Conservation (phyloP, 2,888 invertebrate species). For the Iselma pallidipennis region DNA sequence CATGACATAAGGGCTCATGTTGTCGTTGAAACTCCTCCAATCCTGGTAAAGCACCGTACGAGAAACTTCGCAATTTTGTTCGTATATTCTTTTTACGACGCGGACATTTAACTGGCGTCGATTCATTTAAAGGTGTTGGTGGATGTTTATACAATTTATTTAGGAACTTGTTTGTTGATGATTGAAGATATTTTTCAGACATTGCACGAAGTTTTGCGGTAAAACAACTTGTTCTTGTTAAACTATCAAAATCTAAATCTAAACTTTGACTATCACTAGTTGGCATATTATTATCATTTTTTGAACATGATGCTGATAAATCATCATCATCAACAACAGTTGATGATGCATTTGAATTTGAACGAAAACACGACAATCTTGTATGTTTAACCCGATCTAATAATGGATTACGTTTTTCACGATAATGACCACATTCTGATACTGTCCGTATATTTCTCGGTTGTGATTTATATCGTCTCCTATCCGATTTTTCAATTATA, state of each 20-base stretch:
- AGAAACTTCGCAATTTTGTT: slow-evolving; percentile 63
- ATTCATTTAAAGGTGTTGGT: slow-evolving; percentile 47
- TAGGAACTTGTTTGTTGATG: slow-evolving; percentile 69
- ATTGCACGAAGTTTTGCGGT: slow-evolving; percentile 72
- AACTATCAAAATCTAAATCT: slow-evolving; percentile 34
- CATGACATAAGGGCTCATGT: slow-evolving; percentile 66
- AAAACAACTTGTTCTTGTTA: slow-evolving; percentile 62
- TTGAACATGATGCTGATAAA: slow-evolving; percentile 31
- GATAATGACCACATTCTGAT: slow-evolving; percentile 55
- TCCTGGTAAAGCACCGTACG: slow-evolving; percentile 74
- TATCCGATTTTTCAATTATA: slow-evolving; percentile 63
- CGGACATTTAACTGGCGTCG: slow-evolving; percentile 38
- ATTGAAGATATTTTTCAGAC: slow-evolving; percentile 73
- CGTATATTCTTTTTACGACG: slow-evolving; percentile 49
- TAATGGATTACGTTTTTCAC: slow-evolving; percentile 64
- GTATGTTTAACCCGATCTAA: slow-evolving; percentile 74
- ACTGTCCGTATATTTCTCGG: slow-evolving; percentile 56
- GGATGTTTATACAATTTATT: slow-evolving; percentile 67
- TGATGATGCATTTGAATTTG: slow-evolving; percentile 58
- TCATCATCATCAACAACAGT: slow-evolving; percentile 52
- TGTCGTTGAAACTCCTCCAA: slow-evolving; percentile 69
- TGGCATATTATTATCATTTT: slow-evolving; percentile 6
- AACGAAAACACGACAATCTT: slow-evolving; percentile 69
- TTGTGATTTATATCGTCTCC: slow-evolving; percentile 59
- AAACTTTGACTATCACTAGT: slow-evolving; percentile 22